Evolutionary conservation across 2,797 vertebrate species (phyloP), one percentile per base, ranked within the genome.

Genomic region (Thripadectes ignobilis): DNA sequence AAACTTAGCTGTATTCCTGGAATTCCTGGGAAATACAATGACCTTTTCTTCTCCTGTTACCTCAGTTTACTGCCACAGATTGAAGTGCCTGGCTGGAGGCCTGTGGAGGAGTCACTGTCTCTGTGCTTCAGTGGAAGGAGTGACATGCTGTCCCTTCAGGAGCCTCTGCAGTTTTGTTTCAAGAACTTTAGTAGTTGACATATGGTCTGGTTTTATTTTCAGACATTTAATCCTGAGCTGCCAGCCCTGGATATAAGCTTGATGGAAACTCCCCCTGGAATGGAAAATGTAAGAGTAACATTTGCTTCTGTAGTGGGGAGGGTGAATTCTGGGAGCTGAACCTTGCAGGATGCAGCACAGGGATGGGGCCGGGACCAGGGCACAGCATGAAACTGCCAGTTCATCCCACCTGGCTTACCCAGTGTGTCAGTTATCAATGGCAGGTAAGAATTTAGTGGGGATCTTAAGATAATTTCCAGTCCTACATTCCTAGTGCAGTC

Each of bases 181-280:
- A 61, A 65, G 20, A 39, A 23, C 39, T 12, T 41, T 23, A 23
- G 39, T 59, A 14, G 17, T 19, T 61, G 21, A 58, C 5, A 10
- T 26, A 7, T 1, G 3, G 26, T 80, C 62, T 92, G 74, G 4
- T 86, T 91, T 85, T 95, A 45, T 91, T 90, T 96, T 92, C 95
- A 98, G 96, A 52, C 85, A 11, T 65, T 96, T 79, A 97, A 81
- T 92, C 86, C 89, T 15, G 95, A 98, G 78, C 92, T 98, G 92
- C 95, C 94, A 69, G 93, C 83, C 55, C 88, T 96, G 84, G 95
- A 97, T 73, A 85, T 66, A 77, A 96, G 30, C 41, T 74, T 94
- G 91, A 91, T 84, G 79, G 92, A 95, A 92, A 62, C 59, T 72
- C 95, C 95, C 9, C 20, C 95, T 76, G 83, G 68, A 74, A 72